A percentile compares a stretch with the other conserved stretches of the same genome.
Conservation (phyloP, 2,797 vertebrate genomes). For the Bradypodion ventrale region DNA sequence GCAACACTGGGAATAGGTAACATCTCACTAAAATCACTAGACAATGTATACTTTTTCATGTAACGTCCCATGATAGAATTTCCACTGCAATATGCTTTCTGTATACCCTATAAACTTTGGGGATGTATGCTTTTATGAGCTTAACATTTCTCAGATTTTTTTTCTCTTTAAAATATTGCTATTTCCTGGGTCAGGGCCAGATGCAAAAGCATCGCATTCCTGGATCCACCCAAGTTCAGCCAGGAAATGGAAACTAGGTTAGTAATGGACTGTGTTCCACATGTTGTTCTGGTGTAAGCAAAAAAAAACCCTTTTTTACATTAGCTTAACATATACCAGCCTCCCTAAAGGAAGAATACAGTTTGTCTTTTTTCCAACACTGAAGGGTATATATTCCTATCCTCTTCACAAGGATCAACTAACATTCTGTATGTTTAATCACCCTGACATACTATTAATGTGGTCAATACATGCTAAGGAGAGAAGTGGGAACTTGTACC, state of each 20-base stretch:
- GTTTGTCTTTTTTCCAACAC: background rate
- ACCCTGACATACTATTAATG: background rate
- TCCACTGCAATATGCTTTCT: constrained; percentile 20
- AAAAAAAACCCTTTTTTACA: background rate
- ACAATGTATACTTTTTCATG: background rate
- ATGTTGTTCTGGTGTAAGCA: background rate
- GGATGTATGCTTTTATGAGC: constrained; percentile 32
- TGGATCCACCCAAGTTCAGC: constrained; percentile 12
- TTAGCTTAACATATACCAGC: background rate
- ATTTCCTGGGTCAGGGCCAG: constrained; percentile 42
- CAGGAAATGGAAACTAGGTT: constrained; percentile 2
- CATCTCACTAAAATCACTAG: background rate
- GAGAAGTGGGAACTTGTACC: background rate
- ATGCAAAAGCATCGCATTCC: constrained; percentile 14
- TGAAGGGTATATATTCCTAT: background rate
- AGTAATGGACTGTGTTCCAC: background rate
- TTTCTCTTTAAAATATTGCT: background rate
- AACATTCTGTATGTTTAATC: background rate
- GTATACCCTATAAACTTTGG: constrained; percentile 17
- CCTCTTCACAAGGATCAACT: background rate
- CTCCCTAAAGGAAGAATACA: background rate
- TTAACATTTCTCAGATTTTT: constrained; percentile 43
- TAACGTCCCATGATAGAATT: background rate
- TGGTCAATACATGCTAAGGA: background rate
- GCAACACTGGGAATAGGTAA: no score